These are phyloP conservation scores for Hippopotamyrus pictus DNA, from an alignment of 2,797 vertebrate species.

Conservation along the genomic window DNA sequence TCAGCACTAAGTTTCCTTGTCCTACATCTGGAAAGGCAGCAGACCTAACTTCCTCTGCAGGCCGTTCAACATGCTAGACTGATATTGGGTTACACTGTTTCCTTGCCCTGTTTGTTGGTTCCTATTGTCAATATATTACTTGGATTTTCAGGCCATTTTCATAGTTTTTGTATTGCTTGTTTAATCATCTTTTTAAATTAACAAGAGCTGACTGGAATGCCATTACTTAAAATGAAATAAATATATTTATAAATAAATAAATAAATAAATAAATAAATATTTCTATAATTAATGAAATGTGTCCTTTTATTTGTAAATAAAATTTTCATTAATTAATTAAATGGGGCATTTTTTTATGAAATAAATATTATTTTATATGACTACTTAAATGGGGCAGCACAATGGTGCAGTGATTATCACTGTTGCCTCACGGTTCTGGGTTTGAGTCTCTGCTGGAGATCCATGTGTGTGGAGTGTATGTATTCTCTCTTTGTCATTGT, in stretches of 20 bases:
- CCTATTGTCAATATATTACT: neutral
- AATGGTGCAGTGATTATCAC: too few species aligned
- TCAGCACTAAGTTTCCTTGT: neutral
- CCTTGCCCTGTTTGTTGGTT: neutral
- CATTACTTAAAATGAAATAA: too few species aligned
- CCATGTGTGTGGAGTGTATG: too few species aligned
- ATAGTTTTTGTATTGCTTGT: neutral
- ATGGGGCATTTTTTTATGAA: too few species aligned
- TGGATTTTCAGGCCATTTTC: neutral
- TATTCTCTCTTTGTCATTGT: too few species aligned
- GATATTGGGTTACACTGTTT: neutral
- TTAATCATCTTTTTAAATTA: neutral
- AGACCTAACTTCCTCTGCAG: neutral
- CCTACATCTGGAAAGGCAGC: neutral
- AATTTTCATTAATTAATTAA: neutral
- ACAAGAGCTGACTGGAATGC: neutral
- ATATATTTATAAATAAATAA: too few species aligned
- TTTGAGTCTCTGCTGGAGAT: too few species aligned
- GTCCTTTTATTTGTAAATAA: neutral
- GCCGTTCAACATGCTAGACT: neutral
- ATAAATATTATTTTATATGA: too few species aligned
- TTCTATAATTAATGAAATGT: neutral
- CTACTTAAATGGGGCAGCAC: too few species aligned
- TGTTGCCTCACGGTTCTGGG: too few species aligned
- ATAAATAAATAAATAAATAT: too few species aligned